phyloP scores from a whole-genome alignment of 37 sponge, comb jelly and placozoan genomes.

The Beroe forskalii region DNA sequence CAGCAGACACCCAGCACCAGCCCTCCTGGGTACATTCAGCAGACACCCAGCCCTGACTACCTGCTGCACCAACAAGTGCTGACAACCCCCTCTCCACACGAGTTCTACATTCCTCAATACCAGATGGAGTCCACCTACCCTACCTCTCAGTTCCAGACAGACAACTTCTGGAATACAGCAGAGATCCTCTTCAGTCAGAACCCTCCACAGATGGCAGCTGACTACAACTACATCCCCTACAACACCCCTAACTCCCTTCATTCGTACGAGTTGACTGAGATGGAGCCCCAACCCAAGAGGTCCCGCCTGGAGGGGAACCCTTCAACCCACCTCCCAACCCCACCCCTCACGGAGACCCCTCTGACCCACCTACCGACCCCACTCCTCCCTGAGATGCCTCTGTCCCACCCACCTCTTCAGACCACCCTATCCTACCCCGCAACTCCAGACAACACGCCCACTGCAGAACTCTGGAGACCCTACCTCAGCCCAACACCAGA shows the following conservation, averaged over 20 bases:
- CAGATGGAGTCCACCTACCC: background rate
- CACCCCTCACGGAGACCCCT: background rate
- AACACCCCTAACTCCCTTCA: background rate
- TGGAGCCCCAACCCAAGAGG: background rate
- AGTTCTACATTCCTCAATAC: background rate
- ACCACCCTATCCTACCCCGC: no score
- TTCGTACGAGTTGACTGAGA: no score
- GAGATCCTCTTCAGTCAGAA: background rate
- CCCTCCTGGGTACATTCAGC: background rate
- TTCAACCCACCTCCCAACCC: background rate
- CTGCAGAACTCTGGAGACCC: background rate
- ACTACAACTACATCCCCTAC: no score
- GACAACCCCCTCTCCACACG: background rate
- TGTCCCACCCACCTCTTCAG: background rate
- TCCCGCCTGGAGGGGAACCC: background rate
- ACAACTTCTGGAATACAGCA: background rate
- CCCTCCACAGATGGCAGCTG: no score
- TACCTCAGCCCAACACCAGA: background rate
- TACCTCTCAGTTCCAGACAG: background rate
- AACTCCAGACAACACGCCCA: no score
- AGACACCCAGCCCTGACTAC: background rate
- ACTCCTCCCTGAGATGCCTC: background rate
- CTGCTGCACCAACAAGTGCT: background rate
- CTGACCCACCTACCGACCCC: background rate
- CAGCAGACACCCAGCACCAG: background rate